These are phyloP conservation scores for Erpobdella octoculata DNA, from an alignment of 2,888 invertebrate species.

Conservation along the genomic window DNA sequence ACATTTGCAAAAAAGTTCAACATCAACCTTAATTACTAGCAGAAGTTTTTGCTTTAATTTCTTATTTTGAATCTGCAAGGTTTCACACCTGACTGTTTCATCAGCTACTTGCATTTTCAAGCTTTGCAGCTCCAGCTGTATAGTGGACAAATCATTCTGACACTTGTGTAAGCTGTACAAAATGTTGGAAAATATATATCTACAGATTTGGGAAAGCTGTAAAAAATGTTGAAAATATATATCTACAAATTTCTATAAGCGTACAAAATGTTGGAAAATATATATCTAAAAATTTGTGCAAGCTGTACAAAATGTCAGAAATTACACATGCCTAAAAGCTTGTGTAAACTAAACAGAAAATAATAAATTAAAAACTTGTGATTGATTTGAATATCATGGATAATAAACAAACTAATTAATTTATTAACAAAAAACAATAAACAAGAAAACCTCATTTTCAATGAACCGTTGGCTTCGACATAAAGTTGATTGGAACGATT, in stretches of 20 bases:
- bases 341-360: too few relatives aligned
- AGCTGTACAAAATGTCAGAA: background rate
- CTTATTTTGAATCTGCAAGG: background rate
- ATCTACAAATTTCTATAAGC: too few relatives aligned
- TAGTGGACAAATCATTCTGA: background rate
- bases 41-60: background rate
- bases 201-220: background rate
- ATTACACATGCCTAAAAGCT: too few relatives aligned
- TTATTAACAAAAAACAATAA: background rate
- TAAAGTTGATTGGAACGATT: background rate
- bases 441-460: background rate
- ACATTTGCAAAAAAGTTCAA: background rate
- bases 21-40: constrained; percentile 2
- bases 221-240: too few relatives aligned
- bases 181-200: background rate
- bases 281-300: background rate
- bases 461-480: background rate
- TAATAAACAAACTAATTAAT: too few relatives aligned
- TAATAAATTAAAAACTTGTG: too few relatives aligned
- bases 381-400: too few relatives aligned
- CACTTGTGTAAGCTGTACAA: background rate
- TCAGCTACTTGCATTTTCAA: background rate
- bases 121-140: background rate
- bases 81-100: background rate
- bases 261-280: background rate